Conservation (phyloP, 2,888 invertebrate species). For the Sesia bembeciformis region DNA sequence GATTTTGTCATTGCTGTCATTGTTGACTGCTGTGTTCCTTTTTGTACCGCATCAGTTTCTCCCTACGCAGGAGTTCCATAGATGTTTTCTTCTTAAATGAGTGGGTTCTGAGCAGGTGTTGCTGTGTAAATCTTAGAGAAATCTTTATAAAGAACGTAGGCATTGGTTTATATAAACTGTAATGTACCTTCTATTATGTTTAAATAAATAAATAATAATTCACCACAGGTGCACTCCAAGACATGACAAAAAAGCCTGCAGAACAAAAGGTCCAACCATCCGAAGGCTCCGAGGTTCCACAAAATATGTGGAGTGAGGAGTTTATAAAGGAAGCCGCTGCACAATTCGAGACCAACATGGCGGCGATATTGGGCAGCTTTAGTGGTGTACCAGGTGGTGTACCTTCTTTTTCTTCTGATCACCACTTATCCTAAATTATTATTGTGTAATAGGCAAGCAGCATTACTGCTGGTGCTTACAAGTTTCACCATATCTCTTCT, state of each 20-base stretch:
- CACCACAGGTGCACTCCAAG: conserved; percentile 75
- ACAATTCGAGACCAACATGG: conserved; percentile 82
- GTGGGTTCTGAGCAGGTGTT: too few relatives aligned
- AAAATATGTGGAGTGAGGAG: conserved; percentile 81
- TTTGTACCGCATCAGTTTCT: neutral
- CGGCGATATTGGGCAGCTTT: conserved; percentile 63
- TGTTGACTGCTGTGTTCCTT: neutral
- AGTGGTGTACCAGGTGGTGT: conserved; percentile 56
- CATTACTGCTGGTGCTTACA: too few relatives aligned
- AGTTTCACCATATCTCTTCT: too few relatives aligned
- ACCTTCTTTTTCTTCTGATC: neutral
- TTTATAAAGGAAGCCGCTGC: conserved; percentile 81
- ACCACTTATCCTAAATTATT: neutral
- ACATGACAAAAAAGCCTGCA: conserved; percentile 53
- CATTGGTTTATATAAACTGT: too few relatives aligned
- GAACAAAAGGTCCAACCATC: conserved; percentile 8
- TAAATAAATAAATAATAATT: neutral
- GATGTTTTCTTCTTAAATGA: too few relatives aligned
- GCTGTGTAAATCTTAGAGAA: too few relatives aligned
- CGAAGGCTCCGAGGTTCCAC: conserved; percentile 23
- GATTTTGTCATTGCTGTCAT: neutral
- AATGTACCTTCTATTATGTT: too few relatives aligned
- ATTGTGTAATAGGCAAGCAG: neutral
- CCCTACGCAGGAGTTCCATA: too few relatives aligned
- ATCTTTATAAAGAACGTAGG: too few relatives aligned